These are phyloP conservation scores for Prosapia bicincta DNA, from an alignment of 2,888 invertebrate genomes.

Conservation along the genomic window DNA sequence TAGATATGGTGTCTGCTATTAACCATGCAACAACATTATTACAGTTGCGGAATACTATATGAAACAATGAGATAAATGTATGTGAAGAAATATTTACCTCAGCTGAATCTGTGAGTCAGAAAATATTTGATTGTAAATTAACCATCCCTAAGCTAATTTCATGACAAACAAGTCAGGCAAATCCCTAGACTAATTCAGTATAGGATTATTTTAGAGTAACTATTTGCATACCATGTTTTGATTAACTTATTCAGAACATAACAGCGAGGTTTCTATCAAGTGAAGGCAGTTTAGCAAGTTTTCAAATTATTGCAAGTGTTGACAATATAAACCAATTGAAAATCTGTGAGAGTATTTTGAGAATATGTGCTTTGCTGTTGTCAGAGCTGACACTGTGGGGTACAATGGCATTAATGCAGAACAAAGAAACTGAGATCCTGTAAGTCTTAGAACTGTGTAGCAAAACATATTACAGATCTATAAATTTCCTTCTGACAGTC, in stretches of 20 bases:
- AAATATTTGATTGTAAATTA: not conserved
- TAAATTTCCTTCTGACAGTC: not conserved
- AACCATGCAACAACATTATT: not conserved
- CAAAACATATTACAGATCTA: not conserved
- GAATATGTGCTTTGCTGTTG: not conserved
- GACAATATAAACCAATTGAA: not conserved
- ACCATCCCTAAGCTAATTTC: not conserved
- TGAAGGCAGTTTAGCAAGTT: not conserved
- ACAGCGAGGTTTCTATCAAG: not conserved
- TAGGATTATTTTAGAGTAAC: not conserved
- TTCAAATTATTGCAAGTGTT: not conserved
- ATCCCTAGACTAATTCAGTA: not conserved
- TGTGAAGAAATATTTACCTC: not conserved
- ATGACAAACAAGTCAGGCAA: not conserved
- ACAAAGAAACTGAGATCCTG: not conserved
- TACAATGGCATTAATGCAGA: not conserved
- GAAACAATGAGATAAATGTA: not conserved
- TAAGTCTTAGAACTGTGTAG: not conserved
- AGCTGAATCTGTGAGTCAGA: not conserved
- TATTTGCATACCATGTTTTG: not conserved
- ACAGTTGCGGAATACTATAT: not conserved
- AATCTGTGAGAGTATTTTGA: not conserved
- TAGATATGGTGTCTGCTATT: not conserved
- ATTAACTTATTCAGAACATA: not conserved
- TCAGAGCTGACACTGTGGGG: not conserved